phyloP scores from a whole-genome alignment of 2,797 vertebrate species.

The Petrocephalus sullivani region DNA sequence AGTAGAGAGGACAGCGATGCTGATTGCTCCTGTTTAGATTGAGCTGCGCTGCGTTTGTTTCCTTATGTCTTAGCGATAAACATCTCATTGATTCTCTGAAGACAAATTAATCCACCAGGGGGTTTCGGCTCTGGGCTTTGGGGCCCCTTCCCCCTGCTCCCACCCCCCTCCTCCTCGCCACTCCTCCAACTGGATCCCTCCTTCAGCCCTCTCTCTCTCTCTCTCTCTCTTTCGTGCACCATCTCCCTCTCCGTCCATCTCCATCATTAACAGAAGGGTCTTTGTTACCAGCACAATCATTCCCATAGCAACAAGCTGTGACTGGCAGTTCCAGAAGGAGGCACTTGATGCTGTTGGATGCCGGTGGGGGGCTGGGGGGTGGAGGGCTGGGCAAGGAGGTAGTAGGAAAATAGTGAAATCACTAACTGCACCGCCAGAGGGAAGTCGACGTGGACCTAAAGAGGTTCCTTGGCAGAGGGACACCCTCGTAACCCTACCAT shows the following conservation, averaged over 20 bases:
- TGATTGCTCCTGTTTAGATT: conserved; percentile 60
- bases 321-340: conserved; percentile 62
- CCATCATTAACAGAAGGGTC: conserved; percentile 36
- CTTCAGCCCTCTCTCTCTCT: background rate
- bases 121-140: conserved; percentile 41
- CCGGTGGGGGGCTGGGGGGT: background rate
- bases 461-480: conserved; percentile 30
- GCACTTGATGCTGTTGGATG: conserved; percentile 55
- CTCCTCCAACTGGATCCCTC: background rate
- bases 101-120: conserved; percentile 65
- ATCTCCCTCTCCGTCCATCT: conserved; percentile 12
- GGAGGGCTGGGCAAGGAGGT: conserved; percentile 23
- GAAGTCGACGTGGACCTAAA: conserved; percentile 37
- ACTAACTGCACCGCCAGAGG: conserved; percentile 45
- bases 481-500: background rate
- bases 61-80: conserved; percentile 69
- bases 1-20: conserved; percentile 50
- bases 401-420: conserved; percentile 24
- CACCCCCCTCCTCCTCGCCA: conserved; percentile 26
- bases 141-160: conserved; percentile 24
- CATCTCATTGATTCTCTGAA: conserved; percentile 65
- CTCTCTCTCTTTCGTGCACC: conserved; percentile 10
- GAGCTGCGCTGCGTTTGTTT: conserved; percentile 65
- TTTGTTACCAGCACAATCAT: conserved; percentile 58
- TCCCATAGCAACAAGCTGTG: conserved; percentile 57